phyloP scores from a whole-genome alignment of 2,888 invertebrate species.

The Tinea trinotella region DNA sequence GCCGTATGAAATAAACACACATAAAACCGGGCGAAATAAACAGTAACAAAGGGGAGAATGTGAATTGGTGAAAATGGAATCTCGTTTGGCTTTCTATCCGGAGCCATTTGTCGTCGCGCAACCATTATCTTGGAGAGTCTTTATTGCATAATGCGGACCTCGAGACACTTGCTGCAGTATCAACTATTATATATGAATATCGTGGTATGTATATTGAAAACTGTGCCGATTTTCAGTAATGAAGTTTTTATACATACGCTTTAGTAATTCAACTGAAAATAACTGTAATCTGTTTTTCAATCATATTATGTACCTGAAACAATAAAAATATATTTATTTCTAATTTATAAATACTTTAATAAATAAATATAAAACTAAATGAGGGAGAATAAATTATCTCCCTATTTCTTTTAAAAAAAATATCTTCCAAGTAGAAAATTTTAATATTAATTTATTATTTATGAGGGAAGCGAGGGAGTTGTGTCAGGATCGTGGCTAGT shows the following conservation, averaged over 20 bases:
- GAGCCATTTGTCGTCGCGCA: constrained; percentile 16
- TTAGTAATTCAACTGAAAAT: too few relatives aligned
- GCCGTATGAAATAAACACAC: too few relatives aligned
- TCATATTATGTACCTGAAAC: background rate
- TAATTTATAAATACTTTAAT: background rate
- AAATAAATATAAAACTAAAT: too few relatives aligned
- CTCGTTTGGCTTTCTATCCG: constrained; percentile 10
- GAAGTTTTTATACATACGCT: background rate
- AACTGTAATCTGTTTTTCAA: too few relatives aligned
- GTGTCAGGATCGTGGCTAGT: too few relatives aligned
- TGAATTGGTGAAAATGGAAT: background rate
- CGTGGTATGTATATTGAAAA: background rate
- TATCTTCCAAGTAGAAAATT: too few relatives aligned
- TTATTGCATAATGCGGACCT: constrained; percentile 16
- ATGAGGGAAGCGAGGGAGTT: too few relatives aligned
- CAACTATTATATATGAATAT: background rate
- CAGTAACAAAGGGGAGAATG: background rate
- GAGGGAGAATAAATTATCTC: too few relatives aligned
- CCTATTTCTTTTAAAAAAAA: too few relatives aligned
- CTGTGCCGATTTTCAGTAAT: background rate
- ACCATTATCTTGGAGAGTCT: constrained; percentile 17
- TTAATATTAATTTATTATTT: too few relatives aligned
- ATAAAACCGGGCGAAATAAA: background rate
- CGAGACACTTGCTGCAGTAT: constrained; percentile 6
- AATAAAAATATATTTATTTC: background rate